Base-by-base conservation (phyloP, 1,140 invertebrate genomes). In the Mizuhopecten yessoensis region DNA sequence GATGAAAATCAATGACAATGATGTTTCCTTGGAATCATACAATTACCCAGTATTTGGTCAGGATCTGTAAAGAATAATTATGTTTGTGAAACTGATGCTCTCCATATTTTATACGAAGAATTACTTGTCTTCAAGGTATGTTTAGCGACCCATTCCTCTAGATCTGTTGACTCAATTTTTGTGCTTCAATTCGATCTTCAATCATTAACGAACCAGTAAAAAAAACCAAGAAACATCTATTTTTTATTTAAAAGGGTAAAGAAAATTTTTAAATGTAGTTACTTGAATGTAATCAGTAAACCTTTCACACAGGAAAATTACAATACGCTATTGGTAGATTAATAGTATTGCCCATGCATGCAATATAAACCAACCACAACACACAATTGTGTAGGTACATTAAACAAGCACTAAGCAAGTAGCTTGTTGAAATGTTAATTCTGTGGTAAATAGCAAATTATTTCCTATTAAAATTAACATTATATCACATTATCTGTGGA, bases 41-140 rank as follows among this genome's bases (percentile, higher is more conserved):
- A 75, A 7, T 75, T 75, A 75, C 57, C 57, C n/a, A 75, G 57
- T n/a, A 29, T 75, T 75, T 75, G 23, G 23, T 75, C 57, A 75
- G 57, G 23, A 75, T 75, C 57, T 75, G 57, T 75, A 75, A 75
- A 75, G n/a, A 75, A 75, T 75, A 75, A 75, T 75, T n/a, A 75
- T 75, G 11, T 75, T 29, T 75, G 57, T 75, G 57, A 75, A 75
- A 49, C 20, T 20, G 45, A 23, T 15, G 20, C 20, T 15, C 45
- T 23, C 45, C 36, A 39, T 39, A 39, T 7, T n/a, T n/a, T n/a
- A n/a, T n/a, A n/a, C n/a, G n/a, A n/a, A n/a, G n/a, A n/a, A n/a
- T n/a, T n/a, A n/a, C n/a, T n/a, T n/a, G n/a, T n/a, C n/a, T n/a
- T n/a, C n/a, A n/a, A n/a, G n/a, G n/a, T n/a, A n/a, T n/a, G n/a